phyloP scores from a whole-genome alignment of 2,113 vertebrate genomes.

The Alaudala cheleensis region DNA sequence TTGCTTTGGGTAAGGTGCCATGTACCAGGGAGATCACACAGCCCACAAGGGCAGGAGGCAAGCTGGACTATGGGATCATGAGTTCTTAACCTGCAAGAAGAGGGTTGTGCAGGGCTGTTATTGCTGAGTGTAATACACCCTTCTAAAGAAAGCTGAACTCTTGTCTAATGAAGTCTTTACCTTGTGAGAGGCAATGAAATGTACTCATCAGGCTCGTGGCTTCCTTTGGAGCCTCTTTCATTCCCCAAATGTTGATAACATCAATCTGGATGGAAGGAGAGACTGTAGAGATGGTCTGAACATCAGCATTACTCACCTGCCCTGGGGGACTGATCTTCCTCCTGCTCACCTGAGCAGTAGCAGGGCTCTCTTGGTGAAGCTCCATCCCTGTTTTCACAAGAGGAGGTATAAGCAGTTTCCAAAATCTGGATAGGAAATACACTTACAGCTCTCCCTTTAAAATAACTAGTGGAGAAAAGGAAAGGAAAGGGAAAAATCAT shows the following conservation, averaged over 20 bases:
- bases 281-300: background rate
- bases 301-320: background rate
- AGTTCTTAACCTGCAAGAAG: background rate
- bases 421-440: background rate
- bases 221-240: background rate
- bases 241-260: background rate
- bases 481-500: background rate
- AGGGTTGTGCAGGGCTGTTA: background rate
- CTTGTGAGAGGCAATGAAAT: background rate
- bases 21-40: background rate
- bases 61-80: background rate
- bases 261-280: background rate
- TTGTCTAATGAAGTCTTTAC: background rate
- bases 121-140: background rate
- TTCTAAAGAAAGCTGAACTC: background rate
- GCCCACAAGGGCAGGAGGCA: background rate
- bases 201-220: background rate
- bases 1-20: background rate
- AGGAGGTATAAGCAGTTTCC: background rate
- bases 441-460: background rate
- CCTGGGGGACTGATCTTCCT: background rate
- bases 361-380: background rate
- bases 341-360: background rate
- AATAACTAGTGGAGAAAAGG: background rate
- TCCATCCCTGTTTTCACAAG: background rate